Evolutionary conservation across 2,888 invertebrate species (phyloP).

Genomic region (Hydropsyche betteni): DNA sequence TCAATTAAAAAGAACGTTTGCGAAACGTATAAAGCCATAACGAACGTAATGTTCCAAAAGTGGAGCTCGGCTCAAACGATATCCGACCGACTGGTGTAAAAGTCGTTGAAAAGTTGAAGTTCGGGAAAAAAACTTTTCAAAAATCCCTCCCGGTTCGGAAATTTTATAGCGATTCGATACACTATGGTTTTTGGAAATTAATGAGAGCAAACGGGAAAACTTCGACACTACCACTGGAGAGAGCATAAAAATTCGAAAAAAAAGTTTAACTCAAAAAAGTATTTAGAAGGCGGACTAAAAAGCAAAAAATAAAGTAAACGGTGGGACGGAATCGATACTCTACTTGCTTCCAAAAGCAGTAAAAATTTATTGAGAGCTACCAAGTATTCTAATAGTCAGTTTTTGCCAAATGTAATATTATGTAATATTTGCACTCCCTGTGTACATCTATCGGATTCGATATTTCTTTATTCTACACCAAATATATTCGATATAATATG

Average conservation of each 20-base stretch:
- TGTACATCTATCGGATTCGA: too few relatives aligned
- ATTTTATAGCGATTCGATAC: slow-evolving; percentile 16
- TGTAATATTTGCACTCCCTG: neutral
- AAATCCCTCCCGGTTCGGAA: neutral
- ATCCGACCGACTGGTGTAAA: slow-evolving; percentile 26
- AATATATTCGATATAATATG: too few relatives aligned
- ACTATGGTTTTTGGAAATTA: slow-evolving; percentile 14
- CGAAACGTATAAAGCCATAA: slow-evolving; percentile 10
- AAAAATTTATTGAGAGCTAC: slow-evolving; percentile 2
- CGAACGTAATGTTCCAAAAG: slow-evolving; percentile 13
- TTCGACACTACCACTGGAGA: neutral
- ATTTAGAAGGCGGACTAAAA: too few relatives aligned
- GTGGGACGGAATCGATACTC: neutral
- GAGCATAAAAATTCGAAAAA: neutral
- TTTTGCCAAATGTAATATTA: neutral
- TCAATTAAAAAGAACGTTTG: slow-evolving; percentile 22
- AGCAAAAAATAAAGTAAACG: neutral
- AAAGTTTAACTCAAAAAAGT: neutral
- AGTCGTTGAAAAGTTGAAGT: slow-evolving; percentile 31
- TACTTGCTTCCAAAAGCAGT: neutral
- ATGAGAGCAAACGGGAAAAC: slow-evolving; percentile 12
- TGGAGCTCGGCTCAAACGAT: neutral
- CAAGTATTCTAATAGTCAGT: neutral
- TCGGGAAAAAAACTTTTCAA: slow-evolving; percentile 4
- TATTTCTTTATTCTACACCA: neutral